These are phyloP conservation scores for Agrotis segetum DNA, from an alignment of 2,888 invertebrate species.

Conservation along the genomic window DNA sequence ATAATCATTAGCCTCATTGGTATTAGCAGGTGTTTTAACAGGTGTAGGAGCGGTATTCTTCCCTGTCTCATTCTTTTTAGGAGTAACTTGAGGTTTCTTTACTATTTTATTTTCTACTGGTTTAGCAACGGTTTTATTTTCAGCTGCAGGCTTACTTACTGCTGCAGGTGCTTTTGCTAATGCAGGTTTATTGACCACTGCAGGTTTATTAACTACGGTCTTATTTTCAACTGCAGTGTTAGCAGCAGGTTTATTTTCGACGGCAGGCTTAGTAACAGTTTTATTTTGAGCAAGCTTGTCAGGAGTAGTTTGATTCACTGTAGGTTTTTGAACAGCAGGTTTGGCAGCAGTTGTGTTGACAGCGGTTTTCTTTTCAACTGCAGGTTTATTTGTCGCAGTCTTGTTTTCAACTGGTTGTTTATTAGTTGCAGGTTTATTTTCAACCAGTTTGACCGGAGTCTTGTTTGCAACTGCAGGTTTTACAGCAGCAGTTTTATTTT, in stretches of 20 bases:
- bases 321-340: neutral
- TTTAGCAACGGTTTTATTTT: slow-evolving; percentile 5
- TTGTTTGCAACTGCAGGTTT: slow-evolving; percentile 15
- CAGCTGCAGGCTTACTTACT: slow-evolving; percentile 6
- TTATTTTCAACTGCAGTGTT: slow-evolving; percentile 8
- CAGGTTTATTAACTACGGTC: neutral
- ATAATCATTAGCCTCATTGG: slow-evolving; percentile 62
- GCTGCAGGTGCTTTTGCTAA: slow-evolving; percentile 6
- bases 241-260: slow-evolving; percentile 5
- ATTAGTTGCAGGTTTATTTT: slow-evolving; percentile 12
- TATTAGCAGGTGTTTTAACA: slow-evolving; percentile 17
- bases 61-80: slow-evolving; percentile 10
- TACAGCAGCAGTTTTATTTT: slow-evolving; percentile 16
- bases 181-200: slow-evolving; percentile 10
- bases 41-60: slow-evolving; percentile 16
- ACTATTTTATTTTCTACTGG: slow-evolving; percentile 14
- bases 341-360: slow-evolving; percentile 9
- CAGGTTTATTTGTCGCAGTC: neutral
- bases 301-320: slow-evolving; percentile 3
- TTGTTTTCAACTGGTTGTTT: slow-evolving; percentile 19
- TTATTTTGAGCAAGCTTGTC: slow-evolving; percentile 15
- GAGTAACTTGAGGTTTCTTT: slow-evolving; percentile 26
- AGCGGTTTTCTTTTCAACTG: slow-evolving; percentile 2
- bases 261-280: neutral
- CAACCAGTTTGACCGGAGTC: neutral